phyloP scores from a whole-genome alignment of 2,888 invertebrate species.

The Tolmerus cingulatus region DNA sequence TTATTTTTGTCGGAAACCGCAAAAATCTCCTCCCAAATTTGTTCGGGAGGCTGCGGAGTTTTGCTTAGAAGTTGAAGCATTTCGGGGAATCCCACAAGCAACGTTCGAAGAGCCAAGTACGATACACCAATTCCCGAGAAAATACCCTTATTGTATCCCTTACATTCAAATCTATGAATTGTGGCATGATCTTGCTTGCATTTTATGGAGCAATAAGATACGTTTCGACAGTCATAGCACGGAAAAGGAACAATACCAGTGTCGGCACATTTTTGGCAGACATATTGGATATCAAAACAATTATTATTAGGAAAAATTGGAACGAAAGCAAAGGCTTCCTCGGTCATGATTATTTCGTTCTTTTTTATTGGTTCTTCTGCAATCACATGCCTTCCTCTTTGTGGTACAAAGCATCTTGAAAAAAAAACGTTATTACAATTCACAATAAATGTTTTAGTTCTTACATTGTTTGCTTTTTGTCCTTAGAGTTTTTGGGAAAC shows the following conservation, averaged over 20 bases:
- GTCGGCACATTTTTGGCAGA: slow-evolving; percentile 77
- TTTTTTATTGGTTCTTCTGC: slow-evolving; percentile 67
- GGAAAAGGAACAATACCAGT: slow-evolving; percentile 68
- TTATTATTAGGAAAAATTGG: slow-evolving; percentile 62
- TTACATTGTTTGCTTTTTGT: slow-evolving; percentile 40
- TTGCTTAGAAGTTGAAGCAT: not conserved
- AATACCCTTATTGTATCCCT: slow-evolving; percentile 69
- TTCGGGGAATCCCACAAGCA: slow-evolving; percentile 64
- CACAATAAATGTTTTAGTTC: slow-evolving; percentile 45
- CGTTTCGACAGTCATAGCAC: slow-evolving; percentile 71
- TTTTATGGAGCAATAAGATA: slow-evolving; percentile 70
- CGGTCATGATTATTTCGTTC: slow-evolving; percentile 79
- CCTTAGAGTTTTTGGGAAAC: not conserved
- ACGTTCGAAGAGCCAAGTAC: slow-evolving; percentile 75
- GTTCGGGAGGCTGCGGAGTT: not conserved
- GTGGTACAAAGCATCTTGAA: slow-evolving; percentile 64
- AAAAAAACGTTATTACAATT: slow-evolving; percentile 64
- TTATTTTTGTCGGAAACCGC: slow-evolving; percentile 56
- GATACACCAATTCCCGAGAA: slow-evolving; percentile 79
- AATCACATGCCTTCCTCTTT: slow-evolving; percentile 54
- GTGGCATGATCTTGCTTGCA: slow-evolving; percentile 67
- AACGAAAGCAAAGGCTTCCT: slow-evolving; percentile 81
- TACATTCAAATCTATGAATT: slow-evolving; percentile 77
- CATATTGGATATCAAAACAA: not conserved
- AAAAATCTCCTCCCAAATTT: slow-evolving; percentile 16